These are phyloP conservation scores for Mesembrinibis cayennensis DNA, from an alignment of 2,113 vertebrate genomes.

Conservation along the genomic window DNA sequence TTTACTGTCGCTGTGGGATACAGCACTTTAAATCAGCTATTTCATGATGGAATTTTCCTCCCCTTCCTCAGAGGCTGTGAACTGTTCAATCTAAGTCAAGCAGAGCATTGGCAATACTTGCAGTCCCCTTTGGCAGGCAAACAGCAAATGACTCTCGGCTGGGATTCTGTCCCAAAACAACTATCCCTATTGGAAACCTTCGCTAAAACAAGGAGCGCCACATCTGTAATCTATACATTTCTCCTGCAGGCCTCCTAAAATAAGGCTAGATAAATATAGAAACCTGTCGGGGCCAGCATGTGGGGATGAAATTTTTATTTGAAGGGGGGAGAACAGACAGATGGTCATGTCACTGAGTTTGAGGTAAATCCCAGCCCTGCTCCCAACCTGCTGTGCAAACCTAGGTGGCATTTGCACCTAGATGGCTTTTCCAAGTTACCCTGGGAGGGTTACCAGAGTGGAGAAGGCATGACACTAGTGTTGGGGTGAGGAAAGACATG, in stretches of 20 bases:
- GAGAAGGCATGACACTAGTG: not conserved
- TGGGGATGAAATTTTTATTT: not conserved
- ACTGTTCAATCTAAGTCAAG: slow-evolving; percentile 55
- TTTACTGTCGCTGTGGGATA: slow-evolving; percentile 9
- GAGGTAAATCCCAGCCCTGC: not conserved
- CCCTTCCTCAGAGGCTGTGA: slow-evolving; percentile 45
- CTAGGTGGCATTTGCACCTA: not conserved
- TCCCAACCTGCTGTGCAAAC: not conserved
- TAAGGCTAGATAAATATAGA: slow-evolving; percentile 59
- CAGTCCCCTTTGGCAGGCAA: slow-evolving; percentile 22
- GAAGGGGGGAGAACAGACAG: not conserved
- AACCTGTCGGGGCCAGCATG: not conserved
- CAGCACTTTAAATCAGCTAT: slow-evolving; percentile 40
- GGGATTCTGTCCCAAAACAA: slow-evolving; percentile 57
- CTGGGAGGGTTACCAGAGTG: not conserved
- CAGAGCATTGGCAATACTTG: slow-evolving; percentile 28
- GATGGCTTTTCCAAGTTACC: not conserved
- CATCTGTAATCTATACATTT: slow-evolving; percentile 45
- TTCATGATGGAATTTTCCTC: slow-evolving; percentile 52
- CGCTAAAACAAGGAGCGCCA: slow-evolving; percentile 43
- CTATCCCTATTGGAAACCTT: slow-evolving; percentile 33
- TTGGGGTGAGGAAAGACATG: not conserved
- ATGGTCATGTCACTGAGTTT: not conserved
- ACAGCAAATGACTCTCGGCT: slow-evolving; percentile 29
- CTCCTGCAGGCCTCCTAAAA: slow-evolving; percentile 43